phyloP scores from a whole-genome alignment of 1,140 invertebrate genomes.

The Zaprionus ghesquierei region DNA sequence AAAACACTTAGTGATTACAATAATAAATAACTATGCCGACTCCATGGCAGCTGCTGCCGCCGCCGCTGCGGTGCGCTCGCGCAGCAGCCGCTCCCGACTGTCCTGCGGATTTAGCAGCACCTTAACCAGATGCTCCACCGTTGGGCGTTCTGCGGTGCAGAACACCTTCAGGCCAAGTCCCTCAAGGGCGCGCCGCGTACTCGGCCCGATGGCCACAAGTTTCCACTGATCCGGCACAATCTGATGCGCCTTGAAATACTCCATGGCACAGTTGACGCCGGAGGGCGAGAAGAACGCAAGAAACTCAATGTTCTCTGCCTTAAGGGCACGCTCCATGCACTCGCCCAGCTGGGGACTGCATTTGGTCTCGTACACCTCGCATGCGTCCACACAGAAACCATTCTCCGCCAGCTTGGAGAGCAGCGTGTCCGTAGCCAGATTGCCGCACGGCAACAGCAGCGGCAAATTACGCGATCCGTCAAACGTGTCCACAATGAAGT shows the following conservation, averaged over 20 bases:
- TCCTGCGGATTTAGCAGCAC: conserved; percentile 76
- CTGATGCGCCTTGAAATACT: conserved; percentile 63
- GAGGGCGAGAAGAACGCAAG: conserved; percentile 85
- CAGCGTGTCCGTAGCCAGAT: conserved; percentile 83
- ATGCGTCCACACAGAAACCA: conserved; percentile 82
- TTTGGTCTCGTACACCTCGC: conserved; percentile 84
- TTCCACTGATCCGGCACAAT: conserved; percentile 65
- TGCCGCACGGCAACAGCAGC: conserved; percentile 84
- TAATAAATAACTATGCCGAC: conserved; percentile 16
- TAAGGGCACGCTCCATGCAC: conserved; percentile 82
- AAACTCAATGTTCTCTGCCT: conserved; percentile 81
- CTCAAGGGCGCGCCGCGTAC: conserved; percentile 74
- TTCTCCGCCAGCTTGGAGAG: conserved; percentile 81
- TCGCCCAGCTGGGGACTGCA: conserved; percentile 82
- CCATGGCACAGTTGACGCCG: conserved; percentile 77
- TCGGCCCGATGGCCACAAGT: conserved; percentile 80
- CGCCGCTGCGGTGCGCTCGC: conserved; percentile 25
- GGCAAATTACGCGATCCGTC: conserved; percentile 74
- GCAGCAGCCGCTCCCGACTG: conserved; percentile 60
- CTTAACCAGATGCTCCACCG: conserved; percentile 80
- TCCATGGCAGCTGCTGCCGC: conserved; percentile 16
- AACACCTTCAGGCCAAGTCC: conserved; percentile 61
- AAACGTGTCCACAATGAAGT: conserved; percentile 83
- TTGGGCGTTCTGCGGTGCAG: conserved; percentile 79
- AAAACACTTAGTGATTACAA: not conserved